phyloP scores from a whole-genome alignment of 2,797 vertebrate species.

The Siniperca scherzeri region DNA sequence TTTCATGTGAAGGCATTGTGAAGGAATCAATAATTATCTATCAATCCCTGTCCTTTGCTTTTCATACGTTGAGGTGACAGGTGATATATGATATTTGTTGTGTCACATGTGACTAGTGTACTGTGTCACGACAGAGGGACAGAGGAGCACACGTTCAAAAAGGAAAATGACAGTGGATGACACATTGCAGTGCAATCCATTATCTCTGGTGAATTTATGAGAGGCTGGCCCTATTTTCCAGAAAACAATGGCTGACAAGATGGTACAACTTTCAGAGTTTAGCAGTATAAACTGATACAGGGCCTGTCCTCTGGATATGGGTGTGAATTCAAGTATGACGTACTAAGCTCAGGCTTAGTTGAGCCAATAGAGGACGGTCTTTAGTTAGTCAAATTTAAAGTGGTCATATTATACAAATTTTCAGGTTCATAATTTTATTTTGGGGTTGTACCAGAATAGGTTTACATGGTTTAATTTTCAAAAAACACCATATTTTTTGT shows the following conservation, averaged over 20 bases:
- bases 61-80: slow-evolving; percentile 24
- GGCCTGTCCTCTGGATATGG: background rate
- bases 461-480: too few relatives aligned
- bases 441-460: too few relatives aligned
- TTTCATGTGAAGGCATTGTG: slow-evolving; percentile 18
- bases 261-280: slow-evolving; percentile 15
- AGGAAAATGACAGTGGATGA: slow-evolving; percentile 64
- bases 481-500: too few relatives aligned
- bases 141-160: slow-evolving; percentile 45
- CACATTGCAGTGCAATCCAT: slow-evolving; percentile 62
- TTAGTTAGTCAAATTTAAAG: background rate
- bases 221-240: slow-evolving; percentile 44
- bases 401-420: too few relatives aligned
- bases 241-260: slow-evolving; percentile 40
- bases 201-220: slow-evolving; percentile 48
- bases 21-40: slow-evolving; percentile 31
- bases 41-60: slow-evolving; percentile 23
- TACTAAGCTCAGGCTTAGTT: background rate
- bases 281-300: slow-evolving; percentile 12
- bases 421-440: too few relatives aligned
- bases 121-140: slow-evolving; percentile 34
- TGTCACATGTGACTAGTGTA: slow-evolving; percentile 53
- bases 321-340: background rate
- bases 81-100: slow-evolving; percentile 49
- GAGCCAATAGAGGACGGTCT: background rate